phyloP scores from a whole-genome alignment of 1,140 invertebrate species.

The Conopomorpha cramerella region DNA sequence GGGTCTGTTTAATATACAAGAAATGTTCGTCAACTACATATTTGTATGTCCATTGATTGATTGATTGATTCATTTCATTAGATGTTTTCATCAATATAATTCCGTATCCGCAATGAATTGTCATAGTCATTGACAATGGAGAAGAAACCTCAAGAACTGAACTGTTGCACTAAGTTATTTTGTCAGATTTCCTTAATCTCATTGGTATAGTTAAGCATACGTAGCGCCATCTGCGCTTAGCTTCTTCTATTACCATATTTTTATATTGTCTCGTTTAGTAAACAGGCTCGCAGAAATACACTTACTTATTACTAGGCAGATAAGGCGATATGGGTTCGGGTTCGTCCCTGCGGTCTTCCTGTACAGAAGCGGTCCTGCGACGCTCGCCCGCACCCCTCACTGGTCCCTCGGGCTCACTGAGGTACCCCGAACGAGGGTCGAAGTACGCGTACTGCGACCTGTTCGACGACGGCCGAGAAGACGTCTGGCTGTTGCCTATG shows the following conservation, averaged over 20 bases:
- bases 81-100: not conserved
- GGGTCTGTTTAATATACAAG: too few relatives aligned
- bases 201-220: too few relatives aligned
- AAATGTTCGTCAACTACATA: too few relatives aligned
- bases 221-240: too few relatives aligned
- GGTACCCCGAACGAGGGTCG: slow-evolving; percentile 52
- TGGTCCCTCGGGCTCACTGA: slow-evolving; percentile 54
- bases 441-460: slow-evolving; percentile 57
- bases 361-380: slow-evolving; percentile 45
- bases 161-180: too few relatives aligned
- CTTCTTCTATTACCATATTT: not conserved
- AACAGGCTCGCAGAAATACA: too few relatives aligned
- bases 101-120: too few relatives aligned
- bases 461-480: slow-evolving; percentile 31
- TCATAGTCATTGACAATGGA: too few relatives aligned
- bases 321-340: slow-evolving; percentile 30
- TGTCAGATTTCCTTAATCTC: too few relatives aligned
- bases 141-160: too few relatives aligned
- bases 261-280: not conserved
- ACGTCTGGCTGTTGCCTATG: too few relatives aligned
- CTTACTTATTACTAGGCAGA: slow-evolving; percentile 48
- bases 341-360: slow-evolving; percentile 35
- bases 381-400: slow-evolving; percentile 40
- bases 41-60: too few relatives aligned
- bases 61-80: not conserved